Conservation (phyloP, 2,888 invertebrate genomes). For the Pycnomerus fuliginosus region DNA sequence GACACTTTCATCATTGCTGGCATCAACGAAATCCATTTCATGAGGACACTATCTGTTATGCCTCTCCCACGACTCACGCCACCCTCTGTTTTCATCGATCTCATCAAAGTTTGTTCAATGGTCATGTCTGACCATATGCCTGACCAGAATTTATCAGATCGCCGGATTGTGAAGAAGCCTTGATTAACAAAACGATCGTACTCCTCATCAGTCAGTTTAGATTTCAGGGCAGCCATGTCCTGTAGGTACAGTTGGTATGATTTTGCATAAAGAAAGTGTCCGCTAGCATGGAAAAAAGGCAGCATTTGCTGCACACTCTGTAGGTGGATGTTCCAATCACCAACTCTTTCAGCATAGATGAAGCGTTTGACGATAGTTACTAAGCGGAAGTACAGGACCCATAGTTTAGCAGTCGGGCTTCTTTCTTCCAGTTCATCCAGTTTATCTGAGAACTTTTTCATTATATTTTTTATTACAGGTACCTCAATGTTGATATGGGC, state of each 20-base stretch:
- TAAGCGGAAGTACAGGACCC: slow-evolving; percentile 45
- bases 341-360: slow-evolving; percentile 46
- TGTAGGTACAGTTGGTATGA: slow-evolving; percentile 41
- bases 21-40: slow-evolving; percentile 17
- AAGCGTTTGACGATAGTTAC: slow-evolving; percentile 45
- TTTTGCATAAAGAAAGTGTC: slow-evolving; percentile 36
- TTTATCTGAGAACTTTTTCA: slow-evolving; percentile 36
- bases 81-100: slow-evolving; percentile 30
- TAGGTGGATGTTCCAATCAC: slow-evolving; percentile 47
- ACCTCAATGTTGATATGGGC: slow-evolving; percentile 41
- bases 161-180: slow-evolving; percentile 24
- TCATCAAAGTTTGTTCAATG: slow-evolving; percentile 41
- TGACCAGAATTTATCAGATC: slow-evolving; percentile 30
- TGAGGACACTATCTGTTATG: slow-evolving; percentile 21
- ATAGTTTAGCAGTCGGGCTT: slow-evolving; percentile 43
- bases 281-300: slow-evolving; percentile 42
- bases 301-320: slow-evolving; percentile 43
- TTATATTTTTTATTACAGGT: slow-evolving; percentile 35
- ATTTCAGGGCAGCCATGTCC: slow-evolving; percentile 26
- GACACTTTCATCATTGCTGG: neutral
- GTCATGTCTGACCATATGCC: slow-evolving; percentile 34
- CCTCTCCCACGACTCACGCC: slow-evolving; percentile 29
- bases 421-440: slow-evolving; percentile 35
- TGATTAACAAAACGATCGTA: slow-evolving; percentile 36
- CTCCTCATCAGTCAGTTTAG: slow-evolving; percentile 28